These are phyloP conservation scores for Amphimedon queenslandica DNA, from an alignment of 37 sponge, comb jelly and placozoan genomes.

Conservation along the genomic window DNA sequence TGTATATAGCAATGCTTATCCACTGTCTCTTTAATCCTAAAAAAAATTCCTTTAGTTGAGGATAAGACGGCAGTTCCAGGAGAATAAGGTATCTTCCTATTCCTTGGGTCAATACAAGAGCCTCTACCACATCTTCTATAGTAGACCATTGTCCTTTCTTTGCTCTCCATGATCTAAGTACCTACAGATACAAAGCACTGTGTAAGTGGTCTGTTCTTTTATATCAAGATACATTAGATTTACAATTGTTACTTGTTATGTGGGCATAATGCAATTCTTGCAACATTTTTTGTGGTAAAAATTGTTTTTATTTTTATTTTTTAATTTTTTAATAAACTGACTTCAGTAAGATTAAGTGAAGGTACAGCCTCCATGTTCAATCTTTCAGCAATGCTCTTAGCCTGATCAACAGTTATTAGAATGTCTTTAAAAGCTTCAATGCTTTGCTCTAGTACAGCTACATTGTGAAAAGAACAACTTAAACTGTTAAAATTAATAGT, in stretches of 20 bases:
- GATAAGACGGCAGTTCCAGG: background rate
- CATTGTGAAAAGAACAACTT: background rate
- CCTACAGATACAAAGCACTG: background rate
- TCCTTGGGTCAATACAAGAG: slow-evolving; percentile 4
- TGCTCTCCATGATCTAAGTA: background rate
- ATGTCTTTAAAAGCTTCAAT: background rate
- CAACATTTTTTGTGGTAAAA: no score
- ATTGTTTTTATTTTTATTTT: background rate
- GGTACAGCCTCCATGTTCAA: no score
- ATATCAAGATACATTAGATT: background rate
- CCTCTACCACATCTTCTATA: slow-evolving; percentile 18
- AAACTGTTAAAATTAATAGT: background rate
- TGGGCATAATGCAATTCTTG: no score
- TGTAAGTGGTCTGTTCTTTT: no score
- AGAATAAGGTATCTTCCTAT: background rate
- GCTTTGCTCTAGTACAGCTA: background rate
- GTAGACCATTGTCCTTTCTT: background rate
- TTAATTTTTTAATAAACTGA: background rate
- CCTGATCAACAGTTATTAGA: background rate
- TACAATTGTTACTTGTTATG: background rate
- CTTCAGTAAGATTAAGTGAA: background rate
- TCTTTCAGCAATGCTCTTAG: background rate
- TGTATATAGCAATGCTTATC: background rate
- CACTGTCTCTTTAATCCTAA: background rate
- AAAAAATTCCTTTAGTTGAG: background rate